phyloP scores from a whole-genome alignment of 1,140 invertebrate genomes.

The Hypothenemus hampei region DNA sequence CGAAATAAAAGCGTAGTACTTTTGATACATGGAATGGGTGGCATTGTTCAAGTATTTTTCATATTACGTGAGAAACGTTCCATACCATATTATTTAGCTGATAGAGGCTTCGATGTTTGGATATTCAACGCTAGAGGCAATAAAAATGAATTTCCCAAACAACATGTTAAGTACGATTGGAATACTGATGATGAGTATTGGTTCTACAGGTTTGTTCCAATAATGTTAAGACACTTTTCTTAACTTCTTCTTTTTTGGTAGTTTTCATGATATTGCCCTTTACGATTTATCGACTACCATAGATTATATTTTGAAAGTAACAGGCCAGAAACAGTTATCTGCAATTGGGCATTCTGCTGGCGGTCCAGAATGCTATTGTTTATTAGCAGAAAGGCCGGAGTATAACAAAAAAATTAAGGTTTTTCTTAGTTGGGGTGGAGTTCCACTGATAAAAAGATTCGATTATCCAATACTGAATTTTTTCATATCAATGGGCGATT shows the following conservation, averaged over 20 bases:
- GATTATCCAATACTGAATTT: slow-evolving; percentile 1
- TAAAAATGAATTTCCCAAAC: slow-evolving; percentile 49
- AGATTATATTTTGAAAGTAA: slow-evolving; percentile 48
- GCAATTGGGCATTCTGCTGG: slow-evolving; percentile 49
- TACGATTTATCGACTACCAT: slow-evolving; percentile 58
- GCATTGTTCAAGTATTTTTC: slow-evolving; percentile 1
- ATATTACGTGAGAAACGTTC: neutral
- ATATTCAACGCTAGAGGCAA: slow-evolving; percentile 62
- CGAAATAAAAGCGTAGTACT: slow-evolving; percentile 7
- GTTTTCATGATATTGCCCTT: slow-evolving; percentile 44
- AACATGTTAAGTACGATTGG: slow-evolving; percentile 11
- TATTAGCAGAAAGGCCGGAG: slow-evolving; percentile 57
- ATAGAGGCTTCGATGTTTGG: slow-evolving; percentile 73
- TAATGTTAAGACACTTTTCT: neutral
- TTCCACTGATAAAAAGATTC: slow-evolving; percentile 1
- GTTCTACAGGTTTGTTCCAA: neutral
- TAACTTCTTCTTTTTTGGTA: slow-evolving; percentile 13
- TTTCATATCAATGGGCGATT: neutral
- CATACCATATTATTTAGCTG: slow-evolving; percentile 54
- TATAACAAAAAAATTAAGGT: slow-evolving; percentile 54
- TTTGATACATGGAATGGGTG: slow-evolving; percentile 10
- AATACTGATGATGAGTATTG: slow-evolving; percentile 1
- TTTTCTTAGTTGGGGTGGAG: slow-evolving; percentile 1
- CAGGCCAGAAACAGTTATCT: slow-evolving; percentile 27
- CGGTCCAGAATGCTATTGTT: slow-evolving; percentile 57